A percentile compares a stretch with the other conserved stretches of the same genome.
phyloP scores from a whole-genome alignment of 1,140 invertebrate species.

The Tetramorium alpestre region DNA sequence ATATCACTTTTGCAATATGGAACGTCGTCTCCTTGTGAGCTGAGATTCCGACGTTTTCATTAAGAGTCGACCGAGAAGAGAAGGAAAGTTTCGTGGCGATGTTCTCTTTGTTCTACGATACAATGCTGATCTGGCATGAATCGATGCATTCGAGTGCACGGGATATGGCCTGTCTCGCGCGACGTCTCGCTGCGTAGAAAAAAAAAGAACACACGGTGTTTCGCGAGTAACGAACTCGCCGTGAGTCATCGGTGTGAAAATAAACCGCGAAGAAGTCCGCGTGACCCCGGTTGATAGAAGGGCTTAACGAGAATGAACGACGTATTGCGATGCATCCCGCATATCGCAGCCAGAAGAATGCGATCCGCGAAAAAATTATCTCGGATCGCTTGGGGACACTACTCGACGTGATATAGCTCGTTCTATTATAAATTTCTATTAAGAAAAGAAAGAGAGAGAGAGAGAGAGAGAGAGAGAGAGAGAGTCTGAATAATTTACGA shows the following conservation, averaged over 20 bases:
- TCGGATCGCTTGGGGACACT: neutral
- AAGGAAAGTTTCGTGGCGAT: neutral
- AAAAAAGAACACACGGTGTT: neutral
- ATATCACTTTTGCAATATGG: too few species aligned
- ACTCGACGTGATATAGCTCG: neutral
- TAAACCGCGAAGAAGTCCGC: slow-evolving; percentile 45
- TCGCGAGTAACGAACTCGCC: slow-evolving; percentile 58
- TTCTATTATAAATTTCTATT: neutral
- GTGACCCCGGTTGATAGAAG: slow-evolving; percentile 47
- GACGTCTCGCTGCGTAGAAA: slow-evolving; percentile 38
- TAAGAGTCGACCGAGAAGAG: neutral
- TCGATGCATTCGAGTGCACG: slow-evolving; percentile 42
- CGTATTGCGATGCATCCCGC: slow-evolving; percentile 26
- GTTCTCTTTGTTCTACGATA: neutral
- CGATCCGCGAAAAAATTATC: neutral
- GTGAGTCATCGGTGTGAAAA: slow-evolving; percentile 69
- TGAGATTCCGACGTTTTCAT: slow-evolving; percentile 20
- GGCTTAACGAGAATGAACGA: slow-evolving; percentile 24
- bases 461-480: neutral
- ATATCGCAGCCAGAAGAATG: neutral
- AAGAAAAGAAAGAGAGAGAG: neutral
- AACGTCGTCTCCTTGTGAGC: too few species aligned
- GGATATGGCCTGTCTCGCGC: neutral
- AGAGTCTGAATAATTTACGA: neutral
- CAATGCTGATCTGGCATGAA: slow-evolving; percentile 31